Conservation (phyloP, 2,797 vertebrate species). For the Melanotaenia pygmaea region DNA sequence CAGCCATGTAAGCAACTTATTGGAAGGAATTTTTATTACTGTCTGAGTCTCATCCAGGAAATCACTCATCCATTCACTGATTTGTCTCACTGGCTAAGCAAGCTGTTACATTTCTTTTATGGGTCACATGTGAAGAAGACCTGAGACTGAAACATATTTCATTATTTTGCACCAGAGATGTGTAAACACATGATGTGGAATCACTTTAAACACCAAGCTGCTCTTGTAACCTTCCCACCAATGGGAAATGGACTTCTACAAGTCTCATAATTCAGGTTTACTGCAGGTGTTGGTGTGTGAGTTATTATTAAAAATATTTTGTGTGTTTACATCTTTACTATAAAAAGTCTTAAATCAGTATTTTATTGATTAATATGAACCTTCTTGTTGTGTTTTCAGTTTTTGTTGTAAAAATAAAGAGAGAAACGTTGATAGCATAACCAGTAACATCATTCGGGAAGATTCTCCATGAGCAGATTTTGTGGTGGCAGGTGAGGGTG, state of each 20-base stretch:
- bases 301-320: background rate
- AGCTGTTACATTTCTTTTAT: background rate
- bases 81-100: background rate
- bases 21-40: conserved; percentile 15
- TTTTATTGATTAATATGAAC: too few relatives aligned
- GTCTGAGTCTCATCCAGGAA: conserved; percentile 1
- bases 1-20: too few relatives aligned
- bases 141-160: background rate
- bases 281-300: background rate
- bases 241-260: too few relatives aligned
- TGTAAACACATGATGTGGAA: background rate
- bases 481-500: too few relatives aligned
- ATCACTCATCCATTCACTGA: background rate
- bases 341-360: background rate
- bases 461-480: too few relatives aligned
- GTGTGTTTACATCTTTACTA: background rate
- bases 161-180: background rate
- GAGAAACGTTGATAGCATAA: too few relatives aligned
- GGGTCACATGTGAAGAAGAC: background rate
- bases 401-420: too few relatives aligned
- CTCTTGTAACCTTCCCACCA: background rate
- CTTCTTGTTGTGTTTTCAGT: too few relatives aligned
- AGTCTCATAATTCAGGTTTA: background rate
- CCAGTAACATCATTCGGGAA: too few relatives aligned
- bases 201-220: background rate